Base-by-base conservation (phyloP, 2,113 vertebrate genomes). In the Plecotus auritus region DNA sequence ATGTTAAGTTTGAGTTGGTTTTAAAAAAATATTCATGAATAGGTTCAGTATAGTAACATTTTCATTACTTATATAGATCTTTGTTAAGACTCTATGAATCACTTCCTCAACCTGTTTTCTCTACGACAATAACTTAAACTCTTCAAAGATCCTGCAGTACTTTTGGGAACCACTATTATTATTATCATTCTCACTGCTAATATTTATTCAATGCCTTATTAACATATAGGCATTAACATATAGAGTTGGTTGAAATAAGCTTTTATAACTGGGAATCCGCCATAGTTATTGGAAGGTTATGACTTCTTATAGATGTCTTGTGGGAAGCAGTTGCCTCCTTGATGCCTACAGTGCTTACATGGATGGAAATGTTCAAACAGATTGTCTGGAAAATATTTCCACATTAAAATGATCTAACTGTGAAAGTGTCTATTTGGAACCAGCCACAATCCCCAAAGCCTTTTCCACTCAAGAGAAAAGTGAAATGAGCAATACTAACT, bases 351-450 rank as follows among this genome's bases (percentile, higher is more conserved):
- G 54, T 73, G 26, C 49, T 94, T 95, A 92, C 88, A 74, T 77
- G 30, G 73, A 90, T 90, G 47, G 45, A 96, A 96, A 84, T 78
- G 10, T n/a, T 95, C 70, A 66, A 47, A 35, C 49, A 95, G 51
- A 85, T 90, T 82, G 85, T 93, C 89, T 95, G 97, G 88, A 97
- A 97, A 97, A 77, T 83, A 82, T 92, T 96, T 90, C 88, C 77
- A 84, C 67, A 85, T 93, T 84, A 76, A 11, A 70, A 83, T 96
- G 95, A 96, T 88, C 81, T 97, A 96, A 97, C 81, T 85, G 32
- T 81, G 85, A 85, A 96, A 96, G 92, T 90, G 81, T 97, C 93
- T 88, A 13, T 93, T 95, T 95, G 84, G 90, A 96, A 91, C 26
- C 30, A 93, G 8, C 22, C 28, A 51, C 59, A 84, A 59, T 74